Evolutionary conservation across 1,140 invertebrate species (phyloP).

Genomic region (Eurosta solidaginis): DNA sequence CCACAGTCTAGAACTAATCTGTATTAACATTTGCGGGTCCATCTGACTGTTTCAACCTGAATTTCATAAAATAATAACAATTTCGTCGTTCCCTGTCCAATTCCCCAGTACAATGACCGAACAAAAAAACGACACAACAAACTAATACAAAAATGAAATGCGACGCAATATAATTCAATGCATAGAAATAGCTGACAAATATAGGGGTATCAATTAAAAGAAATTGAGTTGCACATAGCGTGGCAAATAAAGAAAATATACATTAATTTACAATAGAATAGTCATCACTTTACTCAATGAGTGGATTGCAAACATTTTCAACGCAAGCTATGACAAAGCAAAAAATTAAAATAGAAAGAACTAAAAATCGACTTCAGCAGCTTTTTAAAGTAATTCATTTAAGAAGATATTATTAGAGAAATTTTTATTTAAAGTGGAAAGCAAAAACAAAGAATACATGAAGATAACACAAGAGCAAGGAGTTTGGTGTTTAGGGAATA

Average conservation of each 20-base stretch:
- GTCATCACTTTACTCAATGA: no score
- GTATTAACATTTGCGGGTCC: no score
- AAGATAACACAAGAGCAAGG: no score
- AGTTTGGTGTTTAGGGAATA: no score
- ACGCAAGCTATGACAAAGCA: background rate
- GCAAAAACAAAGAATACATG: background rate
- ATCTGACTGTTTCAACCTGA: no score
- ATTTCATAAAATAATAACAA: no score
- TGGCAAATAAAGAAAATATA: background rate
- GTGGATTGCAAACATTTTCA: background rate
- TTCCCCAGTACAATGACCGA: background rate
- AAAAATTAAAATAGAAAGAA: background rate
- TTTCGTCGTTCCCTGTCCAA: no score
- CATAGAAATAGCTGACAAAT: background rate
- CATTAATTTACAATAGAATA: no score
- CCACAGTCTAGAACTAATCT: no score
- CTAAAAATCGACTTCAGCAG: no score
- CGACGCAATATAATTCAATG: background rate
- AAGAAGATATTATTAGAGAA: background rate
- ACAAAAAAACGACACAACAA: background rate
- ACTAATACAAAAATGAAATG: background rate
- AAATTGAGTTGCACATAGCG: background rate
- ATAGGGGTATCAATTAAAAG: background rate
- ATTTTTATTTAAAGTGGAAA: background rate
- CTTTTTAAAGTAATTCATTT: background rate